Base-by-base conservation (phyloP, 2,113 vertebrate genomes). In the Cavia aperea region DNA sequence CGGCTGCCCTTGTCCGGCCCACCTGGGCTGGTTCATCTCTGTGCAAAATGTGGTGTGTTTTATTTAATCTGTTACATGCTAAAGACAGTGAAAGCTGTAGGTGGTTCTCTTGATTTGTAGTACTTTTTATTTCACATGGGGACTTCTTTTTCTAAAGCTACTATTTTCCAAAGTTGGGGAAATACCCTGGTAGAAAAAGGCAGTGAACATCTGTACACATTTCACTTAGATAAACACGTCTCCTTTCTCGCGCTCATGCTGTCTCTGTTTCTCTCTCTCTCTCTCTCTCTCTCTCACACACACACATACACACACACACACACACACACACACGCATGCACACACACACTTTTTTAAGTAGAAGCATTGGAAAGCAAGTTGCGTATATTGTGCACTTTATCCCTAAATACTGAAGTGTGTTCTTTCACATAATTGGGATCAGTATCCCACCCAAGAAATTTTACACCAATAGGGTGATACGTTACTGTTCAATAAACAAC, bases 1-100 rank as follows among this genome's bases (percentile, higher is more conserved):
- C 4, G 49, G 5, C 83, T 33, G 16, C 0, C 5, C 9, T 5
- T 4, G 21, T 2, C 8, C 33, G 3, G 8, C 26, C 3, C 43
- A 19, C 58, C 29, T 29, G 36, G 70, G 16, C 66, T 5, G 1
- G 21, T 72, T 21, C 4, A 1, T 46, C 63, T 91, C 79, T 2
- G 4, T 56, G 1, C 19, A 10, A 81, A 39, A 10, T 26, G 16
- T 23, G 36, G 54, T 18, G 0, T 36, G n/a, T 39, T 36, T 7
- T 23, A 46, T 56, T 87, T 89, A 56, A 31, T 72, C 72, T 58
- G n/a, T 54, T 68, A 39, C 1, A 0, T 70, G 65, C 36, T 83
- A 7, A n/a, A 73, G 56, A 31, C 54, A 31, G 11, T 23, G 24
- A 56, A 23, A 36, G 46, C 33, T 39, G 7, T 39, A 2, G 51